Percentiles rank a stretch among this genome's conserved stretches.
Conservation (phyloP, 2,888 invertebrate species). For the Calephelis perditalis region DNA sequence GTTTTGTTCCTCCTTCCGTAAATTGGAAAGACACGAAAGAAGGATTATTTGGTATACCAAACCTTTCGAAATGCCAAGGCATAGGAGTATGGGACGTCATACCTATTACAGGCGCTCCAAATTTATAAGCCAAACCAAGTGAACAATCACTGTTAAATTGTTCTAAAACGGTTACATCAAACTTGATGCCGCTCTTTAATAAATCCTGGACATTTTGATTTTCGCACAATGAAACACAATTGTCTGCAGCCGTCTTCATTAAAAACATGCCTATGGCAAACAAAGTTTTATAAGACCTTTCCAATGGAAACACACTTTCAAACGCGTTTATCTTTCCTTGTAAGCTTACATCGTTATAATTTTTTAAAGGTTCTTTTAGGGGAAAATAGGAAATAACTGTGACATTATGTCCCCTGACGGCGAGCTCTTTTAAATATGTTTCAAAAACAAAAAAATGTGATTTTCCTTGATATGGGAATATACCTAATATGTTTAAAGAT, state of each 20-base stretch:
- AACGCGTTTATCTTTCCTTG: slow-evolving; percentile 27
- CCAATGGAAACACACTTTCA: slow-evolving; percentile 30
- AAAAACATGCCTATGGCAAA: slow-evolving; percentile 22
- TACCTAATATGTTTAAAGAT: slow-evolving; percentile 64
- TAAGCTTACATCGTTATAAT: slow-evolving; percentile 34
- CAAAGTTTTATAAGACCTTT: slow-evolving; percentile 23
- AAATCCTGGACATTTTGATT: slow-evolving; percentile 33
- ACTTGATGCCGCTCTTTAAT: slow-evolving; percentile 43
- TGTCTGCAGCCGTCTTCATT: slow-evolving; percentile 22
- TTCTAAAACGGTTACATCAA: slow-evolving; percentile 72
- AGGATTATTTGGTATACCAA: slow-evolving; percentile 72
- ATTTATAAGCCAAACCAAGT: slow-evolving; percentile 66
- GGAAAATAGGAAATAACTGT: slow-evolving; percentile 79
- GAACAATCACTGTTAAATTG: slow-evolving; percentile 74
- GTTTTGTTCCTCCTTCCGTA: slow-evolving; percentile 53
- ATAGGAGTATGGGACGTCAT: slow-evolving; percentile 65
- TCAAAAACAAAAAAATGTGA: slow-evolving; percentile 81
- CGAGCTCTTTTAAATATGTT: slow-evolving; percentile 71
- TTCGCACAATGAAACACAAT: slow-evolving; percentile 30
- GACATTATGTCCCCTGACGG: slow-evolving; percentile 75
- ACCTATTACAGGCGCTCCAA: slow-evolving; percentile 67
- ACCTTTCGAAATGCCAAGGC: slow-evolving; percentile 70
- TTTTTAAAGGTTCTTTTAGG: slow-evolving; percentile 38
- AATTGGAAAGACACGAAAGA: slow-evolving; percentile 71
- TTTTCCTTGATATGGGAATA: slow-evolving; percentile 78